A percentile compares a stretch with the other conserved stretches of the same genome.
Conservation (phyloP, 1,140 invertebrate genomes). For the Amphibalanus amphitrite region DNA sequence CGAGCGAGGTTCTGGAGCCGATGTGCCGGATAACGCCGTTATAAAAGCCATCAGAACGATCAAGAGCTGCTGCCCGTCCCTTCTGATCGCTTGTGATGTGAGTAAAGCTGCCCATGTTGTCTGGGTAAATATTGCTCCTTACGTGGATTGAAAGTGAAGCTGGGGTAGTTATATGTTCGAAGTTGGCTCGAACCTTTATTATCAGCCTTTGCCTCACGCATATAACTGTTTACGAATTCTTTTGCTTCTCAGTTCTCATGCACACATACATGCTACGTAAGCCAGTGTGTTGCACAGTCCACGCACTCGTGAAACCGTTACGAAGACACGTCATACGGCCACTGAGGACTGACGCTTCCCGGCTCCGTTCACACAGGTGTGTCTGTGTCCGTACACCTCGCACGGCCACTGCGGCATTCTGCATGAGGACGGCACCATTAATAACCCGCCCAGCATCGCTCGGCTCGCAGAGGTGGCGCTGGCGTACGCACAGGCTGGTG, state of each 20-base stretch:
- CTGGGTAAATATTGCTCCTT: no score
- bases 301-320: neutral
- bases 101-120: no score
- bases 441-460: slow-evolving; percentile 61
- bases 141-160: no score
- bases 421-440: slow-evolving; percentile 43
- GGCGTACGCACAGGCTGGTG: slow-evolving; percentile 73
- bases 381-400: slow-evolving; percentile 77
- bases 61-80: slow-evolving; percentile 53
- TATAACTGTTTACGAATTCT: no score
- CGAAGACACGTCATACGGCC: no score
- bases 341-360: slow-evolving; percentile 6
- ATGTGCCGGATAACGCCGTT: slow-evolving; percentile 57
- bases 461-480: slow-evolving; percentile 70
- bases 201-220: no score
- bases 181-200: slow-evolving; percentile 4
- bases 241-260: slow-evolving; percentile 5
- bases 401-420: slow-evolving; percentile 90
- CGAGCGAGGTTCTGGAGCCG: slow-evolving; percentile 49
- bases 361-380: slow-evolving; percentile 34
- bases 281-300: neutral
- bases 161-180: no score
- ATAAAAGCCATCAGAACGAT: slow-evolving; percentile 49
- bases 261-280: neutral
- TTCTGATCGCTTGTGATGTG: slow-evolving; percentile 79